Evolutionary conservation across 23 tunicate species (phyloP).

Genomic region (Ciona savignyi): DNA sequence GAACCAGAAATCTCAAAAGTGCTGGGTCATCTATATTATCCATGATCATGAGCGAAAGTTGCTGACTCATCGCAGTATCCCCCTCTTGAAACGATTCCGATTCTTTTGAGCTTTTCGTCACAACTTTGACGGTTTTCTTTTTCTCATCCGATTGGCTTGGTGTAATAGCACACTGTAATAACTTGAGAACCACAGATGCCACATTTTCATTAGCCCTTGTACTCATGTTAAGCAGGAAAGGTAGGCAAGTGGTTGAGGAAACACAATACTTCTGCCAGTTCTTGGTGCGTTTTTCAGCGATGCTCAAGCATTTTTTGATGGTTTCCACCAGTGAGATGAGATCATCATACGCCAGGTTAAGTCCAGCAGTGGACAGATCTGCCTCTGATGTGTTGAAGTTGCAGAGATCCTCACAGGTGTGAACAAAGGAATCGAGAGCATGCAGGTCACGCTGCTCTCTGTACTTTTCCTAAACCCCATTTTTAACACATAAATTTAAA

Average conservation of each 20-base stretch:
- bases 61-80: slow-evolving; percentile 29
- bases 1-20: slow-evolving; percentile 41
- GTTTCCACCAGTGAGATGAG: slow-evolving; percentile 53
- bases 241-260: slow-evolving; percentile 21
- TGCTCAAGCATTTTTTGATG: slow-evolving; percentile 52
- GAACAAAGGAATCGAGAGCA: slow-evolving; percentile 49
- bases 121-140: not conserved
- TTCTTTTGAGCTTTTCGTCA: not conserved
- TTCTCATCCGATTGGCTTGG: not conserved
- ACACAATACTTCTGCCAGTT: slow-evolving; percentile 83
- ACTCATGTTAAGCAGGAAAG: slow-evolving; percentile 44
- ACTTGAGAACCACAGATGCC: slow-evolving; percentile 46
- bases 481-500: too few relatives aligned
- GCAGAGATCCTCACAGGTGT: slow-evolving; percentile 27
- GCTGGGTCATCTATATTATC: slow-evolving; percentile 27
- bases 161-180: slow-evolving; percentile 55
- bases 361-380: not conserved
- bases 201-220: slow-evolving; percentile 44
- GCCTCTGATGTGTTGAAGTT: slow-evolving; percentile 16
- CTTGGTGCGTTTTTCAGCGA: slow-evolving; percentile 51
- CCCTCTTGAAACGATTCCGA: not conserved
- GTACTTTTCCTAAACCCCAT: slow-evolving; percentile 62
- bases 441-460: slow-evolving; percentile 66
- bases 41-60: slow-evolving; percentile 43
- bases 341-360: slow-evolving; percentile 63